A percentile compares a stretch with the other conserved stretches of the same genome.
Evolutionary conservation across 2,113 vertebrate species (phyloP).

Genomic region (Egretta garzetta): DNA sequence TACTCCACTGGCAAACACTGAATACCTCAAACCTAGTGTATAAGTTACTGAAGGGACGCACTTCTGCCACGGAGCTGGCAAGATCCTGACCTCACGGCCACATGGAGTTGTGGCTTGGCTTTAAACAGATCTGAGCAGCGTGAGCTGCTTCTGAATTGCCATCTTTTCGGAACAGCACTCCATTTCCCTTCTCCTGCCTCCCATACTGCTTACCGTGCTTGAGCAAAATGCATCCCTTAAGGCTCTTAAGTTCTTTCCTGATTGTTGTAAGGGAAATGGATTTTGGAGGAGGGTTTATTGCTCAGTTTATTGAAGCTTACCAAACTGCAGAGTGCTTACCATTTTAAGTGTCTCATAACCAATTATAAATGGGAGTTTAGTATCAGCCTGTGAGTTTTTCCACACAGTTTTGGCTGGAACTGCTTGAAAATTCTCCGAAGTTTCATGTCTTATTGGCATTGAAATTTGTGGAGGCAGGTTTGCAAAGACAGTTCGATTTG

Average conservation of each 20-base stretch:
- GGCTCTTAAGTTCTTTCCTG: background rate
- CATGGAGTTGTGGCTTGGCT: background rate
- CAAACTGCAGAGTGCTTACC: background rate
- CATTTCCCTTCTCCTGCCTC: background rate
- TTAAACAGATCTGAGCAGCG: background rate
- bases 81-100: background rate
- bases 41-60: background rate
- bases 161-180: background rate
- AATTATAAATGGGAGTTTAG: background rate
- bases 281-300: background rate
- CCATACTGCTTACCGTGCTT: background rate
- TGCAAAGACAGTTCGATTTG: background rate
- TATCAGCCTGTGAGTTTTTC: background rate
- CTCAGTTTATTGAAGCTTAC: background rate
- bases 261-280: background rate
- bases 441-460: background rate
- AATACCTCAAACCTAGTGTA: background rate
- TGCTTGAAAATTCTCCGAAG: background rate
- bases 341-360: background rate
- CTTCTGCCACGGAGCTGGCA: background rate
- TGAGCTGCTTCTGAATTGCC: background rate
- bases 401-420: background rate
- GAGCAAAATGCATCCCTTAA: background rate
- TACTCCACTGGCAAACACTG: background rate
- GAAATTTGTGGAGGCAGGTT: background rate